Base-by-base conservation (phyloP, 1,140 invertebrate species). In the Vollenhovia emeryi region DNA sequence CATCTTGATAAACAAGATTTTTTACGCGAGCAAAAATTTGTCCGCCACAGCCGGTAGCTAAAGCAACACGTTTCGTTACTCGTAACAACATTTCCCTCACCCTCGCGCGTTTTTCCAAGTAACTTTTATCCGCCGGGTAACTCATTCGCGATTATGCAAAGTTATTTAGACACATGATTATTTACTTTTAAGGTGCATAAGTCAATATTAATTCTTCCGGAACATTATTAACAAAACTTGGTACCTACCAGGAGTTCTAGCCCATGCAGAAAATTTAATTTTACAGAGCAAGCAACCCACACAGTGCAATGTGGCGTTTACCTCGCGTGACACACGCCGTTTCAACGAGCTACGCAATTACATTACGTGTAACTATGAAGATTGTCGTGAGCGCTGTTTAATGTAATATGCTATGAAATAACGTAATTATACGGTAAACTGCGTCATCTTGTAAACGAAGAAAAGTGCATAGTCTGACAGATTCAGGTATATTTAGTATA, bases 261-360 rank as follows among this genome's bases (percentile, higher is more conserved):
- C 18, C 57, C 15, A 52, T 60, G 74, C 40, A 76, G 74, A 78
- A 78, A 78, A 78, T 78, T 62, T 64, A 78, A 78, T 78, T 78
- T 62, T 62, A 78, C 74, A 48, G 40, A 48, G 74, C 74, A 48
- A 78, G 74, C 74, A 48, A 64, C 74, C 57, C 57, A 33, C 24
- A 57, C 73, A 60, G 55, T 45, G 40, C 74, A 60, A 60, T 60
- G 55, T 45, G 55, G 57, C 74, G 74, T 62, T 78, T 78, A 78
- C 74, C 57, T 78, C 43, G 57, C 74, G 74, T 78, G 74, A 78
- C 57, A 78, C 50, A 57, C 64, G 78, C 60, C 64, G 78, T 80
- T 80, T 80, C 78, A 80, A 69, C 62, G 62, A 69, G 64, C 78
- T 69, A 80, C 78, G 60, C 78, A 80, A 80, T 80, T 80, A 69